A percentile compares a stretch with the other conserved stretches of the same genome.
These are phyloP conservation scores for Cottoperca gobio DNA, from an alignment of 2,797 vertebrate genomes.

Conservation along the genomic window DNA sequence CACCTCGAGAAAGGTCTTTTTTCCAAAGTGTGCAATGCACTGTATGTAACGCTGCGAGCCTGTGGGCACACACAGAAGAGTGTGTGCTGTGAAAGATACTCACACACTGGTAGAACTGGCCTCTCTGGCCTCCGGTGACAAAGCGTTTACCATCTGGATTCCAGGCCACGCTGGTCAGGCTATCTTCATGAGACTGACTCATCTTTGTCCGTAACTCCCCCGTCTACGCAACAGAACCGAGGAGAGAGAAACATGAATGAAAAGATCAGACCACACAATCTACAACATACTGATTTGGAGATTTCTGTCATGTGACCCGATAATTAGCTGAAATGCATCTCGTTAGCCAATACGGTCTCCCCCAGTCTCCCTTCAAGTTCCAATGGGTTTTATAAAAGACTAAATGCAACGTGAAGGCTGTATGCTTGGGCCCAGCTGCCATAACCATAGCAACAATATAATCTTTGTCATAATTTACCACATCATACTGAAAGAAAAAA, in stretches of 20 bases:
- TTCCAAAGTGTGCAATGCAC: not conserved
- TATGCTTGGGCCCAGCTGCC: too few relatives aligned
- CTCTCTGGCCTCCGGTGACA: slow-evolving; percentile 95
- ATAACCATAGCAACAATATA: too few relatives aligned
- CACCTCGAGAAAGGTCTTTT: not conserved
- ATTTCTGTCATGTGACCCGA: not conserved
- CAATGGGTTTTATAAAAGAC: not conserved
- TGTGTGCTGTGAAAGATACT: slow-evolving; percentile 75
- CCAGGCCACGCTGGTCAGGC: slow-evolving; percentile 97
- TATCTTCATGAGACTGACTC: slow-evolving; percentile 98
- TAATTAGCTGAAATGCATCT: too few relatives aligned
- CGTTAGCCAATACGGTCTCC: too few relatives aligned
- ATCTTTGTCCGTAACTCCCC: slow-evolving; percentile 97
- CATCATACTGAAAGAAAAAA: too few relatives aligned
- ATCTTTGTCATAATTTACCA: too few relatives aligned
- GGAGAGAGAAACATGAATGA: not conserved
- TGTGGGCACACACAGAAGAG: too few relatives aligned
- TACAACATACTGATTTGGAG: not conserved
- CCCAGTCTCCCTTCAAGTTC: not conserved
- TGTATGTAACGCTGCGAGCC: not conserved
- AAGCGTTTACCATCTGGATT: slow-evolving; percentile 98
- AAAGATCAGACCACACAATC: not conserved
- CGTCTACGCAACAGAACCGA: slow-evolving; percentile 81
- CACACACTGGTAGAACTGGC: slow-evolving; percentile 99
- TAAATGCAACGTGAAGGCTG: not conserved